phyloP scores from a whole-genome alignment of 1,140 invertebrate species.

The Procambarus clarkii region DNA sequence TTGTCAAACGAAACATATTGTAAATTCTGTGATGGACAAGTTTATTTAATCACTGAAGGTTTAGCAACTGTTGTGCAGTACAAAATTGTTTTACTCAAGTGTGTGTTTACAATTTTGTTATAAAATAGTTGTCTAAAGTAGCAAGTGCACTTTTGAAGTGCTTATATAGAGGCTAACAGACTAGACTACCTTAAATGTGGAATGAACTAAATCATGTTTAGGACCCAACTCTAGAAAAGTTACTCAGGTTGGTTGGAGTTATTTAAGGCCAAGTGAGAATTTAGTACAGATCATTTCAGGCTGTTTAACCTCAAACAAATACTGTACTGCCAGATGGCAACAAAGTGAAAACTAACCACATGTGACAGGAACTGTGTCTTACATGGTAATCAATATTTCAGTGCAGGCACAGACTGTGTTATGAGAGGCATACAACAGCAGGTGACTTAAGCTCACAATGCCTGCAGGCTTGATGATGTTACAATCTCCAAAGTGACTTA shows the following conservation, averaged over 20 bases:
- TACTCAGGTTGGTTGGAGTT: neutral
- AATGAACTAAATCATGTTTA: neutral
- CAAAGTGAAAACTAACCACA: neutral
- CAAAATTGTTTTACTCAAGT: constrained; percentile 42
- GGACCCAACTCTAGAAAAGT: neutral
- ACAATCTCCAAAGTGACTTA: constrained; percentile 70
- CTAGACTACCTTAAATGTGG: neutral
- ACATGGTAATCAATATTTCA: neutral
- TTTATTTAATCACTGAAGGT: constrained; percentile 23
- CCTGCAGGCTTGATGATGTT: constrained; percentile 28
- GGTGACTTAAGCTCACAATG: constrained; percentile 4
- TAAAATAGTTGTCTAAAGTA: constrained; percentile 42
- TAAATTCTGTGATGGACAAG: neutral
- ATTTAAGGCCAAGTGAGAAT: neutral
- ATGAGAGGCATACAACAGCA: neutral
- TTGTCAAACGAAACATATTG: too few relatives aligned
- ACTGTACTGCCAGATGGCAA: constrained; percentile 12
- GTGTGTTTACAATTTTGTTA: constrained; percentile 63
- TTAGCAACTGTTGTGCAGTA: constrained; percentile 40
- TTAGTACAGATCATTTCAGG: constrained; percentile 1
- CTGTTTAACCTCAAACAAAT: neutral
- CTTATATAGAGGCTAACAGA: constrained; percentile 15
- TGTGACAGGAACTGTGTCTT: neutral
- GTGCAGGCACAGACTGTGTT: neutral
- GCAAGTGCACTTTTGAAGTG: constrained; percentile 19